Evolutionary conservation across 2,888 invertebrate genomes (phyloP).

Genomic region (Marasmarcha lunaedactyla): DNA sequence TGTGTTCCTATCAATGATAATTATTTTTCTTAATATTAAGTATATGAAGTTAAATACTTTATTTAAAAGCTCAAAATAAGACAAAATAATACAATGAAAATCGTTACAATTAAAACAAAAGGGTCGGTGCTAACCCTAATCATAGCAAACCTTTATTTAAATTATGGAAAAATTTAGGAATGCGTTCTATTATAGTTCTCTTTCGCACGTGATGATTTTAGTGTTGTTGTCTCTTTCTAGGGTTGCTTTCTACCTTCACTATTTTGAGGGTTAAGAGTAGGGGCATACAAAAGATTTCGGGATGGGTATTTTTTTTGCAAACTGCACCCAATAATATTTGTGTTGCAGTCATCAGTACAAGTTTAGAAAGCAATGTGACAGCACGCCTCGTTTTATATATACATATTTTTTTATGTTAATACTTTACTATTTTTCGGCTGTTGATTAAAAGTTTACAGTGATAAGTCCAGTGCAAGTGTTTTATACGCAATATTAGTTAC

Average conservation of each 20-base stretch:
- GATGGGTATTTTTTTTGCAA: slow-evolving; percentile 62
- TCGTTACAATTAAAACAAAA: too few relatives aligned
- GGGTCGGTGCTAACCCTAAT: slow-evolving; percentile 46
- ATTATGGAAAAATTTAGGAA: slow-evolving; percentile 68
- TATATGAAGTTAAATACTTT: too few relatives aligned
- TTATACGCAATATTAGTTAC: too few relatives aligned
- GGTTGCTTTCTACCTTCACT: slow-evolving; percentile 39
- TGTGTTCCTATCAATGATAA: too few relatives aligned
- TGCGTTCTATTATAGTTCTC: slow-evolving; percentile 41
- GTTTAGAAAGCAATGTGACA: slow-evolving; percentile 12
- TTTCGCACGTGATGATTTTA: slow-evolving; percentile 28
- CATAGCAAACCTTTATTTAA: slow-evolving; percentile 68
- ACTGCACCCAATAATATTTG: slow-evolving; percentile 47
- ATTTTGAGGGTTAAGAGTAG: slow-evolving; percentile 53
- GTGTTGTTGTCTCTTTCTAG: slow-evolving; percentile 31
- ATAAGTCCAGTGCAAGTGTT: too few relatives aligned
- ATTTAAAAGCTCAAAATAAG: too few relatives aligned
- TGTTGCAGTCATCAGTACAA: slow-evolving; percentile 26
- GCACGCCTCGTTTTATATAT: slow-evolving; percentile 15
- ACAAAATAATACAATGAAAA: too few relatives aligned
- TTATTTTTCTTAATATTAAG: too few relatives aligned
- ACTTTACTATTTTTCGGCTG: too few relatives aligned
- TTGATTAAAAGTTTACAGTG: too few relatives aligned
- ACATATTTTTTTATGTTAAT: too few relatives aligned
- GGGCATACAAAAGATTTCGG: slow-evolving; percentile 61